These are phyloP conservation scores for Lucinisca nassula DNA, from an alignment of 2,888 invertebrate species.

Conservation along the genomic window DNA sequence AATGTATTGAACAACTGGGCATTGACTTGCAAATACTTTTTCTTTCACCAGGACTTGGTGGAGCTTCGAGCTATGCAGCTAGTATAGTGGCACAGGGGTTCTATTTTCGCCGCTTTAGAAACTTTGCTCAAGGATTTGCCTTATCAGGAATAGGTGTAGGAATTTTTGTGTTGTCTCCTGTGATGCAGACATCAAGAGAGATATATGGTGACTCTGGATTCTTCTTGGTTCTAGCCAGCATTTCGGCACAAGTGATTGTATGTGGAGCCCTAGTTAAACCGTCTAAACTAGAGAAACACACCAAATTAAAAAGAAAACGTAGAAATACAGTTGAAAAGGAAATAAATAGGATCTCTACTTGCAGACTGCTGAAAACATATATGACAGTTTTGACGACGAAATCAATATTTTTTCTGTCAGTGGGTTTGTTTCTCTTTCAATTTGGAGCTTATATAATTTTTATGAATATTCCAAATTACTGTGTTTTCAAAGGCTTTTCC, in stretches of 20 bases:
- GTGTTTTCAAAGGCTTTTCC: constrained; percentile 42
- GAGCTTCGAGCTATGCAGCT: no score
- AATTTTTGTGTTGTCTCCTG: constrained; percentile 47
- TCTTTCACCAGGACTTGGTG: no score
- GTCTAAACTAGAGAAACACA: constrained; percentile 41
- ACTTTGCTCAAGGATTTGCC: no score
- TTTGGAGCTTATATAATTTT: constrained; percentile 44
- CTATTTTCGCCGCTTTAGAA: no score
- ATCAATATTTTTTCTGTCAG: constrained; percentile 24
- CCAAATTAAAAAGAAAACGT: constrained; percentile 13
- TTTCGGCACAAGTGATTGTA: constrained; percentile 37
- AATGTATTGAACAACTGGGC: no score
- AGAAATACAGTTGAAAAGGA: neutral
- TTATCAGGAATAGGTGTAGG: constrained; percentile 48
- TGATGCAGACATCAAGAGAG: constrained; percentile 48
- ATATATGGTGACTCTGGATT: constrained; percentile 56
- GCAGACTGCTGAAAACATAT: neutral
- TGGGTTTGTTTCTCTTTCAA: constrained; percentile 32
- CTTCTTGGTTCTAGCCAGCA: constrained; percentile 50
- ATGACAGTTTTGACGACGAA: constrained; percentile 23
- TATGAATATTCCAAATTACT: constrained; percentile 48
- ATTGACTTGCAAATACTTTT: no score
- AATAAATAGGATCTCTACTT: neutral
- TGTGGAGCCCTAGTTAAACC: constrained; percentile 58
- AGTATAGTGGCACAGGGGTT: no score